Percentiles rank a stretch among this genome's conserved stretches.
Evolutionary conservation across 2,113 vertebrate species (phyloP).

Genomic region (Sorex araneus): DNA sequence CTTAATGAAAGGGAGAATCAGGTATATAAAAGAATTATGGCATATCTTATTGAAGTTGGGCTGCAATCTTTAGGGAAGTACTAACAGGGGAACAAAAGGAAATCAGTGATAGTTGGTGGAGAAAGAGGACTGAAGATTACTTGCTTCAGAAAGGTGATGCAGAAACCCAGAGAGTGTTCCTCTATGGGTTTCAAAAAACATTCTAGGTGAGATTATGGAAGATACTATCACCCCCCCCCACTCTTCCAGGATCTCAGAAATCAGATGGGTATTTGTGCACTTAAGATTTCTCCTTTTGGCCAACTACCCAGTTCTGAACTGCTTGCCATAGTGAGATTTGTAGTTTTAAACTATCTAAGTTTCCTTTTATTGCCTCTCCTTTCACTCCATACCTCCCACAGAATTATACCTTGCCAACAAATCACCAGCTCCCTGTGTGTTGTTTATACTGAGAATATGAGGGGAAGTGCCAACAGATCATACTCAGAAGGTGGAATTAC

Average conservation of each 20-base stretch:
- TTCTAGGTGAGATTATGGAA: neutral
- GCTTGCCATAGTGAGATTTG: slow-evolving; percentile 77
- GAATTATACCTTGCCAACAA: slow-evolving; percentile 65
- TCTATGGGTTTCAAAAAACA: neutral
- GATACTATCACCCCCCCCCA: neutral
- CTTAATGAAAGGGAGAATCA: neutral
- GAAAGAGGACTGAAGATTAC: neutral
- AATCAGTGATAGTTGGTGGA: neutral
- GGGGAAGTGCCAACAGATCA: slow-evolving; percentile 60
- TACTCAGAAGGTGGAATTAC: slow-evolving; percentile 31
- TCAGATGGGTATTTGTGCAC: neutral
- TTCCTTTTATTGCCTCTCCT: slow-evolving; percentile 78
- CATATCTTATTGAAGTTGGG: neutral
- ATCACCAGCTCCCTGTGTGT: neutral
- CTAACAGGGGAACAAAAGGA: neutral
- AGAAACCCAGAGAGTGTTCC: neutral
- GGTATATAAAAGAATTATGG: neutral
- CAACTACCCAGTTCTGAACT: slow-evolving; percentile 45
- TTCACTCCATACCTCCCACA: slow-evolving; percentile 70
- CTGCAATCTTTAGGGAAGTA: neutral
- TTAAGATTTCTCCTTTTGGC: slow-evolving; percentile 59
- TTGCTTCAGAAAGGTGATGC: neutral
- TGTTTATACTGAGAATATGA: slow-evolving; percentile 58
- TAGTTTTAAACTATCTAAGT: slow-evolving; percentile 70
- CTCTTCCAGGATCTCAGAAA: slow-evolving; percentile 52